These are phyloP conservation scores for Bombus pyrosoma DNA, from an alignment of 1,140 invertebrate genomes.

Conservation along the genomic window DNA sequence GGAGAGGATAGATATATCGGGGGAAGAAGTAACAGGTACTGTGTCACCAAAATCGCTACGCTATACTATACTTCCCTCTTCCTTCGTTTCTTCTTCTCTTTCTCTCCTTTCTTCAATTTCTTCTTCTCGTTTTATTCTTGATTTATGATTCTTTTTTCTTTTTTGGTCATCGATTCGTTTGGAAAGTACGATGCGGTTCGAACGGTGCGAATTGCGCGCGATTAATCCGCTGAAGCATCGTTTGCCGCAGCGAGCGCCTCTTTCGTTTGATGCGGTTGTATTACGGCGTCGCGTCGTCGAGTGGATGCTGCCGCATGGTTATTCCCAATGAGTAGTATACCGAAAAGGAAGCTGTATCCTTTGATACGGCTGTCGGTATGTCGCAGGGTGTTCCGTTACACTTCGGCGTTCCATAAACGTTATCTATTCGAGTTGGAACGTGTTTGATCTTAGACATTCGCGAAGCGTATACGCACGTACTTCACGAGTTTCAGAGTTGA, in stretches of 20 bases:
- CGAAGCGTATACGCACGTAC: no score
- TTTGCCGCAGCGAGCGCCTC: neutral
- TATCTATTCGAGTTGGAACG: no score
- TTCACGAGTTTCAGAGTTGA: no score
- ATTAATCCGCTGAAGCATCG: no score
- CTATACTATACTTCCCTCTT: neutral
- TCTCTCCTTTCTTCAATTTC: neutral
- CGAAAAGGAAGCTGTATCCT: neutral
- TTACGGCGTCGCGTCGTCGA: neutral
- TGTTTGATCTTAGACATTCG: no score
- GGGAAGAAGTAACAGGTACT: constrained; percentile 59
- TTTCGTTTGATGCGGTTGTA: neutral
- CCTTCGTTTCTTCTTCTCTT: neutral
- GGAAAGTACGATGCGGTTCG: neutral
- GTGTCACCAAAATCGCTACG: neutral
- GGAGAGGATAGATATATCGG: constrained; percentile 34
- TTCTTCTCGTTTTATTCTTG: no score
- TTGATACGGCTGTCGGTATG: no score
- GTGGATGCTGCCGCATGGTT: neutral
- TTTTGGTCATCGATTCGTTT: neutral
- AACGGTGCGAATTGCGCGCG: no score
- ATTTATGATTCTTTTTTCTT: no score
- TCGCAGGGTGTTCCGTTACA: no score
- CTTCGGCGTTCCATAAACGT: no score
- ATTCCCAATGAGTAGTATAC: neutral